These are phyloP conservation scores for Crocuta crocuta DNA, from an alignment of 2,113 vertebrate species.

Conservation along the genomic window DNA sequence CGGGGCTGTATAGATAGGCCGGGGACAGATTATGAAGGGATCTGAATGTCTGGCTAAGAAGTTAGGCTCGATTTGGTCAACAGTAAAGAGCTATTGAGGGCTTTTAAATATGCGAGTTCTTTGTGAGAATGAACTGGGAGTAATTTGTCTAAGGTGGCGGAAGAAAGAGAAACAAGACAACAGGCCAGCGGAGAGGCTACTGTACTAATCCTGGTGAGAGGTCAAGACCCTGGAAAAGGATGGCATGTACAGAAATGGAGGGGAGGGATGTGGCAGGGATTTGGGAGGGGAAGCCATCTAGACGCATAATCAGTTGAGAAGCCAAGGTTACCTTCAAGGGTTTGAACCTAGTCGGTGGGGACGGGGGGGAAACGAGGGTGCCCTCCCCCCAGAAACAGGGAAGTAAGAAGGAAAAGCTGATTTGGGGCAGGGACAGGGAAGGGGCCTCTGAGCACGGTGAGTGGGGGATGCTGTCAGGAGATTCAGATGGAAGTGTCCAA, in stretches of 20 bases:
- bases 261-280: not conserved
- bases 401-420: not conserved
- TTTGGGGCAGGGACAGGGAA: not conserved
- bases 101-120: not conserved
- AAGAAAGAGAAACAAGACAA: not conserved
- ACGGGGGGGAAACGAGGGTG: not conserved
- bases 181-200: not conserved
- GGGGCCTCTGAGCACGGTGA: not conserved
- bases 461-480: not conserved
- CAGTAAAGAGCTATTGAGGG: not conserved
- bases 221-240: not conserved
- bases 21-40: not conserved
- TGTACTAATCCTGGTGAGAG: not conserved
- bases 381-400: not conserved
- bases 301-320: not conserved
- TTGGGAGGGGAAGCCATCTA: not conserved
- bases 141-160: not conserved
- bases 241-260: not conserved
- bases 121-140: not conserved
- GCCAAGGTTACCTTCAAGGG: not conserved
- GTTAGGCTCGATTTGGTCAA: not conserved
- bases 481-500: not conserved
- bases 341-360: not conserved
- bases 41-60: not conserved
- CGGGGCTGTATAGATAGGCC: not conserved